phyloP scores from a whole-genome alignment of 1,140 invertebrate species.

The Agrypnia vestita region DNA sequence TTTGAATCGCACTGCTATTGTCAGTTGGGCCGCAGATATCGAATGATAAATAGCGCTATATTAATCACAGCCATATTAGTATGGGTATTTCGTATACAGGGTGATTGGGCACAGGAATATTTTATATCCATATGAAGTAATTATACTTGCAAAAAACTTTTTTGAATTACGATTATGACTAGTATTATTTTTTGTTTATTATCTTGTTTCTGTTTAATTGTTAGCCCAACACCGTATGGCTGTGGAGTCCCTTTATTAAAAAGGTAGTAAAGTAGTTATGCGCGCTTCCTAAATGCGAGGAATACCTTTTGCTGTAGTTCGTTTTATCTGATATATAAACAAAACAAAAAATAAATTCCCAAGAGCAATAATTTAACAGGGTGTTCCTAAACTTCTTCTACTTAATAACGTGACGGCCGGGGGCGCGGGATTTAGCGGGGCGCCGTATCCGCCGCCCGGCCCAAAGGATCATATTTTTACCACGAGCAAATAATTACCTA shows the following conservation, averaged over 20 bases:
- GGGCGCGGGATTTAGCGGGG: slow-evolving; percentile 19
- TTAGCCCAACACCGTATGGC: no score
- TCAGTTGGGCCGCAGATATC: slow-evolving; percentile 11
- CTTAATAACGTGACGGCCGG: slow-evolving; percentile 43
- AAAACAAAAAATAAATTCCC: no score
- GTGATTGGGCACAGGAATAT: not conserved
- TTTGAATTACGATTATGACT: no score
- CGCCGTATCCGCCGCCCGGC: slow-evolving; percentile 8
- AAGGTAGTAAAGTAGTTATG: no score
- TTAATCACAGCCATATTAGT: slow-evolving; percentile 41
- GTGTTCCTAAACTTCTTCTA: slow-evolving; percentile 10
- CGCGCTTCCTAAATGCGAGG: no score
- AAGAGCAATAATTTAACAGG: slow-evolving; percentile 17
- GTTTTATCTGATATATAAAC: no score
- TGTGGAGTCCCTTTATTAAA: no score
- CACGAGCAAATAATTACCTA: slow-evolving; percentile 46
- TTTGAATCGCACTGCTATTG: slow-evolving; percentile 16
- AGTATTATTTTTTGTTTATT: no score
- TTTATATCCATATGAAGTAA: not conserved
- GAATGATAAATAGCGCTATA: slow-evolving; percentile 31
- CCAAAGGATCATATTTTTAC: slow-evolving; percentile 31
- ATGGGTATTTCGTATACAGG: not conserved
- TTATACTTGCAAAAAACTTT: no score
- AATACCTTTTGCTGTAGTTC: no score
- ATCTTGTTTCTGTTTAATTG: no score